Evolutionary conservation across 2,113 vertebrate species (phyloP), one percentile per base, ranked within the genome.

Genomic region (Rhipidura dahli): DNA sequence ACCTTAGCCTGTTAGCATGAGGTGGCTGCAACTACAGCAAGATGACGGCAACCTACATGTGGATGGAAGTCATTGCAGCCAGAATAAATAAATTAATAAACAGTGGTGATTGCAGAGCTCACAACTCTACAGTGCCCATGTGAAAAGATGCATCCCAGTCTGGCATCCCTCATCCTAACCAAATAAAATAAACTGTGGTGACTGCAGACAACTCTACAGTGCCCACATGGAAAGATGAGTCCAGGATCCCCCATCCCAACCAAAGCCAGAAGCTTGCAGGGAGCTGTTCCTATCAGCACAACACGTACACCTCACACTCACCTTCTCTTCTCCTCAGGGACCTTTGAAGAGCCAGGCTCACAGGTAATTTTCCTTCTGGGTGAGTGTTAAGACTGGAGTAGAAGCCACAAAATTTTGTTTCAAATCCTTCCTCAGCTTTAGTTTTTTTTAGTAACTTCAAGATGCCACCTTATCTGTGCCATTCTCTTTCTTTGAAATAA

Each of bases 61-160:
- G 33, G 47, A 40, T 4, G 11, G 33, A 79, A 64, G 27, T 17
- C 31, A 42, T 0, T 0, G 8, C 5, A 87, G 27, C 15, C 1
- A 57, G n/a, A 81, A n/a, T n/a, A n/a, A n/a, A n/a, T n/a, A n/a
- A 85, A 22, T 22, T 11, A 57, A 50, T 11, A 65, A 59, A 12
- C 23, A 11, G 1, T 13, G 13, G 10, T 39, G 14, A 10, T 2
- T 5, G 4, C 6, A 22, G 9, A 31, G 35, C 9, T 28, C 2
- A 4, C 7, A 35, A 15, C 20, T n/a, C 37, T 8, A 21, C 22
- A 59, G 33, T 2, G 6, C 6, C 30, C 2, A 57, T 5, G 49
- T 15, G 49, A 15, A 50, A 50, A 72, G 73, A 18, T 7, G 7
- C 9, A 17, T 30, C 68, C 22, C 40, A 69, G 28, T 15, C 13